Evolutionary conservation across 2,888 invertebrate genomes (phyloP).

Genomic region (Aleiodes testaceus): DNA sequence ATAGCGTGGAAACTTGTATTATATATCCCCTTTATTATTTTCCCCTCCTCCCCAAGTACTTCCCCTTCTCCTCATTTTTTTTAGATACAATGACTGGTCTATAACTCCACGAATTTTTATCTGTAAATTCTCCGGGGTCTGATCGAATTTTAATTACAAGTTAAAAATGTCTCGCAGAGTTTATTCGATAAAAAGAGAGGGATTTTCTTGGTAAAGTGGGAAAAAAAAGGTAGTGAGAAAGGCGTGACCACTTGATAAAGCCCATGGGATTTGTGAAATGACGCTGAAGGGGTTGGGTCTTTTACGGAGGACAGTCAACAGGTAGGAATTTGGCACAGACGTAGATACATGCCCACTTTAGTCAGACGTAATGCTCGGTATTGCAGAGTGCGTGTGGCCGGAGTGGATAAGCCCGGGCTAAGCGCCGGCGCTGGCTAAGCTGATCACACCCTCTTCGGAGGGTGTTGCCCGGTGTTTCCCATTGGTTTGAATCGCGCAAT

Average conservation of each 20-base stretch:
- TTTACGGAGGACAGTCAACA: constrained; percentile 64
- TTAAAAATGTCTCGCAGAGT: too few species aligned
- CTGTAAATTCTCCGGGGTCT: constrained; percentile 48
- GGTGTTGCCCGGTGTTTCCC: constrained; percentile 67
- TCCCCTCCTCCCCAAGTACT: constrained; percentile 42
- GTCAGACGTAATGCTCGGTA: constrained; percentile 32
- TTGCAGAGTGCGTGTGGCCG: constrained; percentile 52
- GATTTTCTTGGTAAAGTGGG: too few species aligned
- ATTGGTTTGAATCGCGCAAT: constrained; percentile 62
- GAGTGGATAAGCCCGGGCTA: constrained; percentile 69
- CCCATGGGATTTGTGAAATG: constrained; percentile 69
- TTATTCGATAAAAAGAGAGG: too few species aligned
- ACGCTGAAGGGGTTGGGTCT: constrained; percentile 68
- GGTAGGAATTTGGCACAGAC: constrained; percentile 61
- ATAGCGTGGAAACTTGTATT: constrained; percentile 54
- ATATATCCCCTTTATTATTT: constrained; percentile 56
- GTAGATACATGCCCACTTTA: constrained; percentile 47
- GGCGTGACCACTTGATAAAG: constrained; percentile 65
- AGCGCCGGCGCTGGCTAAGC: constrained; percentile 73
- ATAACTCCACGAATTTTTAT: constrained; percentile 50
- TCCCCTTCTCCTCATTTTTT: constrained; percentile 41
- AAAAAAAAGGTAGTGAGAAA: constrained; percentile 36
- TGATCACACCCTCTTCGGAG: constrained; percentile 67
- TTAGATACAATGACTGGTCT: constrained; percentile 33
- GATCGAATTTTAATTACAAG: constrained; percentile 69